Evolutionary conservation across 2,888 invertebrate species (phyloP).

Genomic region (Platycheirus albimanus): DNA sequence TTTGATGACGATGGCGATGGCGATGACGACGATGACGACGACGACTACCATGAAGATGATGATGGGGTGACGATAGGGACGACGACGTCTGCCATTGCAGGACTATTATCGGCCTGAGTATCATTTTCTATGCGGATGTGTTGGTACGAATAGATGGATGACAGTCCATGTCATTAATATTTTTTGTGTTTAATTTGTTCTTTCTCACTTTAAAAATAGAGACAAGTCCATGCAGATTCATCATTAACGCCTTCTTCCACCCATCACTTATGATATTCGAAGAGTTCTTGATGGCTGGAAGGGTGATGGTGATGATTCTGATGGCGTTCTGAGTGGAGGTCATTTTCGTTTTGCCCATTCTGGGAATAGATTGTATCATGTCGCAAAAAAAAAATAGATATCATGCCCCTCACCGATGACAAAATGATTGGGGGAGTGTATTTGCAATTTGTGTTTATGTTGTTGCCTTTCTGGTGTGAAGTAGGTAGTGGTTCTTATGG

Average conservation of each 20-base stretch:
- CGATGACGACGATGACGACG: not conserved
- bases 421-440: slow-evolving; percentile 44
- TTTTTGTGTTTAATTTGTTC: slow-evolving; percentile 26
- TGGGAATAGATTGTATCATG: slow-evolving; percentile 52
- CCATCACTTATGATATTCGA: not conserved
- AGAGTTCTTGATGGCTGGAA: not conserved
- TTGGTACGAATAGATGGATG: too few relatives aligned
- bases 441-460: slow-evolving; percentile 66
- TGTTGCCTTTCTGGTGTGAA: slow-evolving; percentile 42
- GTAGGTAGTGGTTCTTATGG: slow-evolving; percentile 19
- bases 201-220: slow-evolving; percentile 27
- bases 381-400: not conserved
- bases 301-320: not conserved
- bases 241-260: slow-evolving; percentile 8
- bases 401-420: slow-evolving; percentile 46
- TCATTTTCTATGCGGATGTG: too few relatives aligned
- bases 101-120: slow-evolving; percentile 27
- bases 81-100: slow-evolving; percentile 28
- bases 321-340: slow-evolving; percentile 21
- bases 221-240: slow-evolving; percentile 12
- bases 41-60: too few relatives aligned
- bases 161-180: too few relatives aligned
- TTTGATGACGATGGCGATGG: slow-evolving; percentile 9
- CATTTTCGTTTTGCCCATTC: slow-evolving; percentile 53
- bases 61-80: slow-evolving; percentile 13